Base-by-base conservation (phyloP, 2,888 invertebrate genomes). In the Apotomis turbidana region DNA sequence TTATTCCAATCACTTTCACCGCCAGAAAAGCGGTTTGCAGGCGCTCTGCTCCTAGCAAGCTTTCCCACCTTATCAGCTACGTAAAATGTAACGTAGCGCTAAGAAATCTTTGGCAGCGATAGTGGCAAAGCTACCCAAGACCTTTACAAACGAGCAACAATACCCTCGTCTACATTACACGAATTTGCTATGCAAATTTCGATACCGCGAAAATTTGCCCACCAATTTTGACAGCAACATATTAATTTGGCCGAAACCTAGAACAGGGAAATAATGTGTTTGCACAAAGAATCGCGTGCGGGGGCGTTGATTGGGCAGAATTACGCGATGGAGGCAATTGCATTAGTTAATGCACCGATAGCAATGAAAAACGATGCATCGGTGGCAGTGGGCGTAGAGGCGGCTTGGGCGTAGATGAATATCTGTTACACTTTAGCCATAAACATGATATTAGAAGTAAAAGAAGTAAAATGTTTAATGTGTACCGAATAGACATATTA, bases 291-390 rank as follows among this genome's bases (percentile, higher is more conserved):
- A 83, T 87, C 85, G 86, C 86, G 84, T 83, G 84, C 83, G 75
- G 49, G 49, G 77, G 82, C 82, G 83, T 86, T 88, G 90, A 92
- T 90, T 87, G 87, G 83, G 81, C 82, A 81, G 83, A 89, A 89
- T 90, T 87, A 90, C 84, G 85, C 85, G 86, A 87, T 88, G 83
- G 87, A 89, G 83, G 88, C 86, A 86, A 88, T 91, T 87, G 90
- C 88, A 91, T 91, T 90, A 90, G 89, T 85, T 88, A 87, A 89
- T 89, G 86, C 84, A 85, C 81, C 76, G 82, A 77, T 79, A 78
- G 83, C 80, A 77, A 83, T 81, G 84, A 86, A 86, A 83, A 80
- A 80, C 76, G 71, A 71, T 74, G 76, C 74, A 63, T 64, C 71
- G n/a, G 66, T 72, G 46, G 44, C 74, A 68, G 75, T 10, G 52